These are phyloP conservation scores for Trachops cirrhosus DNA, from an alignment of 2,797 vertebrate genomes.

Conservation along the genomic window DNA sequence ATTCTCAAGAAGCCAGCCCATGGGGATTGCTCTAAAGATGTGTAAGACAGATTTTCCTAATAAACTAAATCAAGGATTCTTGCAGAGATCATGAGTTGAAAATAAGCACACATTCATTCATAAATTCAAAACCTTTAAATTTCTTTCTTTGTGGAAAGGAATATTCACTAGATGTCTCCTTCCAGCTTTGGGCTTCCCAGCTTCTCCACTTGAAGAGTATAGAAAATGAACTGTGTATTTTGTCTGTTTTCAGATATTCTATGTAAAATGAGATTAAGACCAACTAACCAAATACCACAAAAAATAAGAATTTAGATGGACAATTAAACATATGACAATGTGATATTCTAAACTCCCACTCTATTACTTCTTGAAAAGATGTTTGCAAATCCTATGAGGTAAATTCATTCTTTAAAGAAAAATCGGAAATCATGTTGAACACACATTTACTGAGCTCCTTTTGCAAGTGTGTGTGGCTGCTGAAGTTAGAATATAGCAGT, in stretches of 20 bases:
- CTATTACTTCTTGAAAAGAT: neutral
- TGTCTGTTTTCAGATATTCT: neutral
- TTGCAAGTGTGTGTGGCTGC: neutral
- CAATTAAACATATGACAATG: neutral
- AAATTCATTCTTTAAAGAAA: slow-evolving; percentile 11
- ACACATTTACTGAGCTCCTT: neutral
- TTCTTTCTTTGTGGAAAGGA: neutral
- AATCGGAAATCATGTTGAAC: neutral
- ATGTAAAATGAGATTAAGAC: neutral
- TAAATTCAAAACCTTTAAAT: neutral
- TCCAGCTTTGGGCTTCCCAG: neutral
- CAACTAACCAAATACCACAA: neutral
- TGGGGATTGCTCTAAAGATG: neutral
- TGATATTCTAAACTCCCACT: neutral
- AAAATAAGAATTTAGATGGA: neutral
- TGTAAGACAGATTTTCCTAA: neutral
- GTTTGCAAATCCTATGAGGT: neutral
- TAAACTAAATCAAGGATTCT: neutral
- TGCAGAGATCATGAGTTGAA: neutral
- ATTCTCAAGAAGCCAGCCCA: neutral
- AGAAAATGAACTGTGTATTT: neutral
- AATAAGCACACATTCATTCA: neutral
- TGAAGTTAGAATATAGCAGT: slow-evolving; percentile 1
- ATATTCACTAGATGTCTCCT: neutral
- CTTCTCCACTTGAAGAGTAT: neutral